Conservation (phyloP, 2,888 invertebrate species). For the Microplitis manilae region DNA sequence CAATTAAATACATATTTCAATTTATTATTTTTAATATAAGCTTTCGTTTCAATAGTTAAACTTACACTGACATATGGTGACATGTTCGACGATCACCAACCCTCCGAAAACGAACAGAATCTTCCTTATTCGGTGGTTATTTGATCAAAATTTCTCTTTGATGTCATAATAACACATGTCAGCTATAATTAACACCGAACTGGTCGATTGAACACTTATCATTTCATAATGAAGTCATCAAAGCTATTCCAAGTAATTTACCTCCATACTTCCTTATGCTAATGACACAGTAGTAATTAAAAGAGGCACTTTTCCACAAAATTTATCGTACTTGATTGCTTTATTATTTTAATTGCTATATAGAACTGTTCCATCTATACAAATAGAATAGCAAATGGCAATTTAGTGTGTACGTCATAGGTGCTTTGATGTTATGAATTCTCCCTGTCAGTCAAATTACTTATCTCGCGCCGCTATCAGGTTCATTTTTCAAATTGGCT, state of each 20-base stretch:
- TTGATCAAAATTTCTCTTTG: background rate
- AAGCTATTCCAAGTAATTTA: background rate
- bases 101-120: background rate
- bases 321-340: too few relatives aligned
- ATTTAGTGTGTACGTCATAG: too few relatives aligned
- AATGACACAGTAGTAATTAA: background rate
- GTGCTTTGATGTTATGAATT: too few relatives aligned
- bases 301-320: too few relatives aligned
- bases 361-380: too few relatives aligned
- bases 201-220: background rate
- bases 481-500: too few relatives aligned
- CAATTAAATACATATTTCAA: too few relatives aligned
- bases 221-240: background rate
- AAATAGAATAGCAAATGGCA: too few relatives aligned
- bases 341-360: too few relatives aligned
- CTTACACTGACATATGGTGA: background rate
- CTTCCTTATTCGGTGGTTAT: background rate
- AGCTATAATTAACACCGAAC: background rate
- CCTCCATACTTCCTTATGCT: background rate
- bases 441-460: too few relatives aligned
- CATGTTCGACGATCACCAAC: background rate
- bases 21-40: background rate
- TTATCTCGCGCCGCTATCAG: too few relatives aligned
- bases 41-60: background rate
- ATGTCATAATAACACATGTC: background rate